Evolutionary conservation across 2,888 invertebrate species (phyloP).

Genomic region (Chironomus tentans): DNA sequence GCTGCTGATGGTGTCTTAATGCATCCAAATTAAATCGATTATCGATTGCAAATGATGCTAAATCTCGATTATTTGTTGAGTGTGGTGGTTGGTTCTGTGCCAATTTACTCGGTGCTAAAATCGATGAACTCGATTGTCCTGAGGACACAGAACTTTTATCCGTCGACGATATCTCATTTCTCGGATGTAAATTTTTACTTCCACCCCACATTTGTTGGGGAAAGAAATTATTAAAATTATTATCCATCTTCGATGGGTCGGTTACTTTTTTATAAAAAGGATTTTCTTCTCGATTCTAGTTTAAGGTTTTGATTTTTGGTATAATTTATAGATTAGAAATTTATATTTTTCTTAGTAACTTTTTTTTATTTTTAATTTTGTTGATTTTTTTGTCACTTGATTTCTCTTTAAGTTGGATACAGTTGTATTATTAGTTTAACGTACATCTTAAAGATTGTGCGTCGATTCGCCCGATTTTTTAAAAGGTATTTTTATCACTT

Average conservation of each 20-base stretch:
- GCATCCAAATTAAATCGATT: constrained; percentile 26
- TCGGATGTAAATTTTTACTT: constrained; percentile 4
- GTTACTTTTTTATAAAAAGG: neutral
- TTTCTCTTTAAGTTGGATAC: constrained; percentile 12
- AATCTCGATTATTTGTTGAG: constrained; percentile 15
- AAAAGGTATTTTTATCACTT: too few relatives aligned
- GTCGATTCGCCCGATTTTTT: constrained; percentile 6
- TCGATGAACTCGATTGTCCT: neutral
- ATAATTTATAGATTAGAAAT: too few relatives aligned
- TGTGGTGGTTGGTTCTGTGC: constrained; percentile 14
- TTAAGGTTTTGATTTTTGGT: neutral
- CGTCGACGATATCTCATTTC: constrained; percentile 10
- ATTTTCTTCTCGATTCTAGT: neutral
- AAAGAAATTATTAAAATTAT: constrained; percentile 21
- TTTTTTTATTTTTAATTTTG: neutral
- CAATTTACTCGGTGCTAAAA: constrained; percentile 12
- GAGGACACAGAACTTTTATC: neutral
- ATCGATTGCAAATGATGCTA: neutral
- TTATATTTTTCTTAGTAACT: too few relatives aligned
- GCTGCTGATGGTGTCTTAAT: constrained; percentile 24
- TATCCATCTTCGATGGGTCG: neutral
- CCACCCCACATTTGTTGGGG: constrained; percentile 19
- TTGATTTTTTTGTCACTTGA: neutral
- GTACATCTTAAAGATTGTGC: constrained; percentile 17
- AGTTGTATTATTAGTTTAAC: constrained; percentile 7